phyloP scores from a whole-genome alignment of 2,888 invertebrate genomes.

The Eretmocerus hayati region DNA sequence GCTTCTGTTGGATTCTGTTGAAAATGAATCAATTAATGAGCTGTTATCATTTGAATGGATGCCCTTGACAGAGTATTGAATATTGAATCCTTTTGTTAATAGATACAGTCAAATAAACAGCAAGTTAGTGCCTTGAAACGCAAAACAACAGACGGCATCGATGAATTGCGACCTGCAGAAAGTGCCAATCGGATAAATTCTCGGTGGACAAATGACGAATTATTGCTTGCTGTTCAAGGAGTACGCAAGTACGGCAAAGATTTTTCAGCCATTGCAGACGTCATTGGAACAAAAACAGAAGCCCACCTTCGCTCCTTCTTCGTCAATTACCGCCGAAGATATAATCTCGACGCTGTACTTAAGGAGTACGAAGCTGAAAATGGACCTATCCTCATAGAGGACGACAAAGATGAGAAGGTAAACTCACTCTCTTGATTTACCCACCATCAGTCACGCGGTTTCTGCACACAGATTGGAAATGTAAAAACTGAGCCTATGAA shows the following conservation, averaged over 20 bases:
- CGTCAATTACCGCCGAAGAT: conserved; percentile 81
- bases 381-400: conserved; percentile 51
- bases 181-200: conserved; percentile 69
- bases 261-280: conserved; percentile 89
- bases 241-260: conserved; percentile 78
- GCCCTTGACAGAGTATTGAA: no score
- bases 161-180: conserved; percentile 59
- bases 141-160: conserved; percentile 60
- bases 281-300: conserved; percentile 91
- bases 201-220: conserved; percentile 89
- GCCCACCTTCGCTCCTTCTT: conserved; percentile 88
- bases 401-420: conserved; percentile 47
- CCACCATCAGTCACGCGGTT: background rate
- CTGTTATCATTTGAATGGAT: no score
- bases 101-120: conserved; percentile 95
- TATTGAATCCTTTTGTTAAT: no score
- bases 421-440: background rate
- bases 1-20: no score
- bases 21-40: no score
- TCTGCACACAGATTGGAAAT: no score
- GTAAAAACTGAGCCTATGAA: no score
- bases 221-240: conserved; percentile 85
- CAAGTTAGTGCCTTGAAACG: conserved; percentile 79
- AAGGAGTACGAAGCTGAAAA: conserved; percentile 80
- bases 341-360: conserved; percentile 78